Base-by-base conservation (phyloP, 2,888 invertebrate species). In the Prostheceraeus crozeri region DNA sequence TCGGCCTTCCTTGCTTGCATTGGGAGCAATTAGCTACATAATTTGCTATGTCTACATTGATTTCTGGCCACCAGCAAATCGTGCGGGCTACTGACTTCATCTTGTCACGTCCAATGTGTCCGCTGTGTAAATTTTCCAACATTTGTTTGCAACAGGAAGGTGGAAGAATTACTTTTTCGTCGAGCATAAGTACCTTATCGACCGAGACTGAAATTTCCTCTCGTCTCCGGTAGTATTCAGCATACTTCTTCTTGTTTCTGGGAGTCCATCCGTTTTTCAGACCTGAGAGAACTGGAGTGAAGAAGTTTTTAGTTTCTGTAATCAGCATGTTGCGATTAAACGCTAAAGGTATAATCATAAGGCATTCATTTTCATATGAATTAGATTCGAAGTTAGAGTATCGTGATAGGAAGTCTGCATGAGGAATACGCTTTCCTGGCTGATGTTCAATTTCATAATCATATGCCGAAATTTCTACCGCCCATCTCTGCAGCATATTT, bases 401-500 rank as follows among this genome's bases (percentile, higher is more conserved):
- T 30, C 48, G 23, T 48, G 48, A 48, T 30, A 48, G 23, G 48
- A 48, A 48, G 28, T 19, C 48, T 28, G 23, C 48, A 25, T 48
- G 48, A 6, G 48, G 48, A 6, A 48, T 48, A 25, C 25, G 28
- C 6, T 48, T 48, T 6, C 48, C 48, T 4, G 48, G 25, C 28
- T 48, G n/a, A 40, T 40, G 48, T 28, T 6, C 28, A 19, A 48
- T 48, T 23, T 48, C 28, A 48, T 19, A 48, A 6, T 48, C 28
- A 30, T 48, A 48, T 25, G 48, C 48, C 25, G n/a, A 28, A 25
- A 48, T 25, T 11, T 48, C 48, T 4, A 48, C 25, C 25, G 48
- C 48, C 48, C 48, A 48, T 30, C 48, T 48, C 48, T 48, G 14
- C 4, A 48, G 48, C 48, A 48, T 48, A 30, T 48, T 48, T 28